A percentile compares a stretch with the other conserved stretches of the same genome.
phyloP scores from a whole-genome alignment of 2,113 vertebrate species.

The Periophthalmus modestus region DNA sequence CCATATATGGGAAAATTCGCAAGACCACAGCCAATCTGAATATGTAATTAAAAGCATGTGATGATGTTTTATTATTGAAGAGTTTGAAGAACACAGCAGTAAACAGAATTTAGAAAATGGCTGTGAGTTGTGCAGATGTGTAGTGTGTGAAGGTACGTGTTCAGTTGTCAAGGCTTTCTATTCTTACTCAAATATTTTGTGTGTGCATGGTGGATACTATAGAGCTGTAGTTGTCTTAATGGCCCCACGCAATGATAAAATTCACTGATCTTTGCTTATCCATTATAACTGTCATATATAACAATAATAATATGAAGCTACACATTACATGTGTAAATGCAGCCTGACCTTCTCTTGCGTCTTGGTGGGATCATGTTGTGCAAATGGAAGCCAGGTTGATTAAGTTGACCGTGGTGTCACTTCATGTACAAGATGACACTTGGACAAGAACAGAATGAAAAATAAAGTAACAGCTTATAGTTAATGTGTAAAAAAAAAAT shows the following conservation, averaged over 20 bases:
- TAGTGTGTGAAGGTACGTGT: constrained; percentile 14
- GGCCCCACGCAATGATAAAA: not conserved
- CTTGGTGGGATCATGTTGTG: constrained; percentile 39
- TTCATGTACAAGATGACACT: constrained; percentile 10
- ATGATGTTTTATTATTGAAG: constrained; percentile 60
- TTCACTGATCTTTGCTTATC: not conserved
- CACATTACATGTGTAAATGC: too few relatives aligned
- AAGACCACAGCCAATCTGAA: constrained; percentile 20
- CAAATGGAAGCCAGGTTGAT: constrained; percentile 59
- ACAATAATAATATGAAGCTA: not conserved
- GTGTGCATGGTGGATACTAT: constrained; percentile 29
- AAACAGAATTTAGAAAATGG: constrained; percentile 36
- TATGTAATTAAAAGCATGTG: constrained; percentile 43
- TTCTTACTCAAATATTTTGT: constrained; percentile 63
- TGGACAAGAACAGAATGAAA: not conserved
- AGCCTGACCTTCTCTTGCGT: constrained; percentile 49
- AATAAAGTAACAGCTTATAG: constrained; percentile 3
- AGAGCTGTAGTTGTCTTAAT: not conserved
- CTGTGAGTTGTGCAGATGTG: constrained; percentile 10
- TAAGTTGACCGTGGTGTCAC: constrained; percentile 54
- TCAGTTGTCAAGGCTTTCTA: constrained; percentile 23
- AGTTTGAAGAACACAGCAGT: constrained; percentile 26
- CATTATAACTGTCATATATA: not conserved
- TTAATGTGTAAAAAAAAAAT: not conserved
- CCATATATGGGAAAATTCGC: not conserved